phyloP scores from a whole-genome alignment of 64 coral and sea anemone species.

The Montipora sp. region DNA sequence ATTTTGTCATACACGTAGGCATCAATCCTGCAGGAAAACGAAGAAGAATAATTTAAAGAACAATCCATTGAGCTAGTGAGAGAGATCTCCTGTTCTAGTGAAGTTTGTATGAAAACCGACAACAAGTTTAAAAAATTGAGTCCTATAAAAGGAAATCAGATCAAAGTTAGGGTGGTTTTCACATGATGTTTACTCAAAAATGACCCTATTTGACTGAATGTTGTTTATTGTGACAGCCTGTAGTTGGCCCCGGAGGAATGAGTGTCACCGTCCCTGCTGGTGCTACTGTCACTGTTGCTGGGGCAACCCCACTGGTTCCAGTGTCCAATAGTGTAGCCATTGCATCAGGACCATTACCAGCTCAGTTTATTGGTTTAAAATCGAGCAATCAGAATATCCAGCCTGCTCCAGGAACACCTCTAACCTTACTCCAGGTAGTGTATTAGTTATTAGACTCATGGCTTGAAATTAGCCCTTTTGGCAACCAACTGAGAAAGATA shows the following conservation, averaged over 20 bases:
- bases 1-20: too few species aligned
- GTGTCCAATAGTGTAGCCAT: conserved; percentile 71
- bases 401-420: conserved; percentile 75
- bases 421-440: conserved; percentile 89
- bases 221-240: conserved; percentile 46
- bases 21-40: too few species aligned
- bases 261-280: conserved; percentile 78
- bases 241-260: conserved; percentile 73
- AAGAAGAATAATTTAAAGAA: too few species aligned
- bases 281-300: conserved; percentile 75
- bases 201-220: not conserved
- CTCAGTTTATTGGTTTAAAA: conserved; percentile 98
- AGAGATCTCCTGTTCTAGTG: too few species aligned
- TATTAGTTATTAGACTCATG: too few species aligned
- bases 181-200: not conserved
- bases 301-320: conserved; percentile 80
- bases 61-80: too few species aligned
- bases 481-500: too few species aligned
- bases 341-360: conserved; percentile 69
- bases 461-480: too few species aligned
- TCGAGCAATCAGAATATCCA: conserved; percentile 80
- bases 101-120: too few species aligned
- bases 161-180: not conserved
- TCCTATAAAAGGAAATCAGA: too few species aligned
- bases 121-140: not conserved